Percentiles rank a stretch among this genome's conserved stretches.
Evolutionary conservation across 2,888 invertebrate genomes (phyloP).

Genomic region (Acrobasis suavella): DNA sequence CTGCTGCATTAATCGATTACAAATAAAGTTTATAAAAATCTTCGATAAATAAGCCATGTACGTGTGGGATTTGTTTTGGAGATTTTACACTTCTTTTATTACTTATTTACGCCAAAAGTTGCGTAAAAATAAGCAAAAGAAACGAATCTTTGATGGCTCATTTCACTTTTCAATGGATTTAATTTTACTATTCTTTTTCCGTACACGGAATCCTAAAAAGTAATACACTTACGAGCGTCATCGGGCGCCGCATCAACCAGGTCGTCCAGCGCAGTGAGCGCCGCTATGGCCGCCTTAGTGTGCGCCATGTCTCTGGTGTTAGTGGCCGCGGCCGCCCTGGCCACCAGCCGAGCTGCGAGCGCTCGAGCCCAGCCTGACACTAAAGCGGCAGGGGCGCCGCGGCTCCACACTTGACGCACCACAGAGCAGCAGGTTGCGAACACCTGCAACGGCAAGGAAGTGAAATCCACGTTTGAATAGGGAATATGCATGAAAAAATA

Average conservation of each 20-base stretch:
- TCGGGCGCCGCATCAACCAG: slow-evolving; percentile 62
- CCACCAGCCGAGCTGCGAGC: slow-evolving; percentile 59
- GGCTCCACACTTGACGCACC: slow-evolving; percentile 62
- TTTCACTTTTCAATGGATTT: no score
- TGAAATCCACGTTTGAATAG: background rate
- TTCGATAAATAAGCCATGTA: no score
- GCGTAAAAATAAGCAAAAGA: no score
- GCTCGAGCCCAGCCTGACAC: slow-evolving; percentile 75
- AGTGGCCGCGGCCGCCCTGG: slow-evolving; percentile 56
- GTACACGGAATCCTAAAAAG: no score
- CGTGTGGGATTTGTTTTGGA: no score
- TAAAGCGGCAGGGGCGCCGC: slow-evolving; percentile 38
- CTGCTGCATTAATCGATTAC: no score
- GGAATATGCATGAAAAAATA: no score
- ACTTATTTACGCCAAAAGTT: no score
- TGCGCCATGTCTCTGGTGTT: slow-evolving; percentile 34
- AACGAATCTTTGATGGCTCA: no score
- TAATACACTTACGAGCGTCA: slow-evolving; percentile 59
- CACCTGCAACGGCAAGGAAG: slow-evolving; percentile 43
- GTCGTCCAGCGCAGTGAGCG: slow-evolving; percentile 63
- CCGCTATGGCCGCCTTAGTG: slow-evolving; percentile 47
- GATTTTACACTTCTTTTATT: no score
- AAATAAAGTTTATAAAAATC: no score
- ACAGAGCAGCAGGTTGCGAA: slow-evolving; percentile 69
- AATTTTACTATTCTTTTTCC: no score